Evolutionary conservation across 1,140 invertebrate species (phyloP).

Genomic region (Drosophila parvula): DNA sequence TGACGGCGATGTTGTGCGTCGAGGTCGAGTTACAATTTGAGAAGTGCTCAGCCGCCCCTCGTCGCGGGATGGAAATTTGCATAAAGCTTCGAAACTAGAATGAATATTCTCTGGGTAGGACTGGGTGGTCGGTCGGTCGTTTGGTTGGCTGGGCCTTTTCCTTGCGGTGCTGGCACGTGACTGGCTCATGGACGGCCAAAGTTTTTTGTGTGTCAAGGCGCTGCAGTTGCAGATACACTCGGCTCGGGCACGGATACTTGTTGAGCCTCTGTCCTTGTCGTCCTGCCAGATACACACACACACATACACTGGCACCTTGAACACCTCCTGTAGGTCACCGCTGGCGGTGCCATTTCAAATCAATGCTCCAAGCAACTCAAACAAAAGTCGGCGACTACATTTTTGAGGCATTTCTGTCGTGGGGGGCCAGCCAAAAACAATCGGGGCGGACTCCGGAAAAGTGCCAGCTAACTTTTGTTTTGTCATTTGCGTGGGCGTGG

Average conservation of each 20-base stretch:
- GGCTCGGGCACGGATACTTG: constrained; percentile 56
- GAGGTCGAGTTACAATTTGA: constrained; percentile 73
- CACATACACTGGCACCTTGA: constrained; percentile 43
- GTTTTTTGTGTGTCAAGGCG: constrained; percentile 75
- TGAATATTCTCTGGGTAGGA: constrained; percentile 60
- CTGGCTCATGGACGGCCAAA: constrained; percentile 53
- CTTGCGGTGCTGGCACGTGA: constrained; percentile 61
- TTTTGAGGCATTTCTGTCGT: constrained; percentile 52
- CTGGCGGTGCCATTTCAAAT: constrained; percentile 43
- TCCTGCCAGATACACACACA: constrained; percentile 19
- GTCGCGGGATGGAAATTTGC: constrained; percentile 55
- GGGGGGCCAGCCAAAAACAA: constrained; percentile 54
- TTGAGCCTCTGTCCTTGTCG: constrained; percentile 69
- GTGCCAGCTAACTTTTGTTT: constrained; percentile 39
- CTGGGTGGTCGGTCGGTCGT: not conserved
- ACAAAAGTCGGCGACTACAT: constrained; percentile 43
- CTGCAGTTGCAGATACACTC: constrained; percentile 52
- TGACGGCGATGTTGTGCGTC: constrained; percentile 65
- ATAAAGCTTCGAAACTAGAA: constrained; percentile 73
- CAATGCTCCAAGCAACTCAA: constrained; percentile 48
- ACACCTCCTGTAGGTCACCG: constrained; percentile 55
- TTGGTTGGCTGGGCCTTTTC: constrained; percentile 67
- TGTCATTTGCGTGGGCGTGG: constrained; percentile 61
- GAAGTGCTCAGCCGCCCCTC: constrained; percentile 52
- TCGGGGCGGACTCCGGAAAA: constrained; percentile 47